These are phyloP conservation scores for Galerucella pusilla DNA, from an alignment of 2,888 invertebrate genomes.

Conservation along the genomic window DNA sequence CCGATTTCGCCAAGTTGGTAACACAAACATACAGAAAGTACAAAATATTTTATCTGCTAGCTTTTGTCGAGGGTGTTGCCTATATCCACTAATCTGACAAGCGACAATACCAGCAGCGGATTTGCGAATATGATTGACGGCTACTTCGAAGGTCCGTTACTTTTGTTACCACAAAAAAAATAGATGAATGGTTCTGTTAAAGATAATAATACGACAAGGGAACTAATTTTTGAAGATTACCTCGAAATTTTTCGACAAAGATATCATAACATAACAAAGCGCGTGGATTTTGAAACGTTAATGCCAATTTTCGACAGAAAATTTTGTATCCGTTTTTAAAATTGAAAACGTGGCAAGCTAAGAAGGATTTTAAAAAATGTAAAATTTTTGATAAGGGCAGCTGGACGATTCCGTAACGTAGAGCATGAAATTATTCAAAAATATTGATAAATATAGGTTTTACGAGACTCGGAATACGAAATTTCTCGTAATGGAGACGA, in stretches of 20 bases:
- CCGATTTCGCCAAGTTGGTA: slow-evolving; percentile 50
- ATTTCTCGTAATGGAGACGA: too few species aligned
- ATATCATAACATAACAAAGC: neutral
- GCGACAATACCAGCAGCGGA: slow-evolving; percentile 60
- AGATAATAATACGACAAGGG: slow-evolving; percentile 17
- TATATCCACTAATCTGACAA: slow-evolving; percentile 56
- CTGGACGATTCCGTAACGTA: too few species aligned
- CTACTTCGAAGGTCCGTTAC: slow-evolving; percentile 41
- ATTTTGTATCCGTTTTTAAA: neutral
- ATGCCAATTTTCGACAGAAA: neutral
- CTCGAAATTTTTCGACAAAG: neutral
- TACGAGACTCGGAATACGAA: too few species aligned
- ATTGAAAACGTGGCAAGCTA: neutral
- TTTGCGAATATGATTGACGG: slow-evolving; percentile 61
- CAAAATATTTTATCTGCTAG: slow-evolving; percentile 50
- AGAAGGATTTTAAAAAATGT: neutral
- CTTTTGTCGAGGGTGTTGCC: slow-evolving; percentile 54
- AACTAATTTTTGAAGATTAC: slow-evolving; percentile 11
- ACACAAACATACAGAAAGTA: slow-evolving; percentile 54
- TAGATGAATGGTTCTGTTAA: slow-evolving; percentile 23
- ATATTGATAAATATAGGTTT: too few species aligned
- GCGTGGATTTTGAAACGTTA: slow-evolving; percentile 1
- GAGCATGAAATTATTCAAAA: too few species aligned
- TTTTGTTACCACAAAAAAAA: slow-evolving; percentile 9
- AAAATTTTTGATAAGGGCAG: too few species aligned